Percentiles rank a stretch among this genome's conserved stretches.
These are phyloP conservation scores for Eristalis intricaria DNA, from an alignment of 2,888 invertebrate species.

Conservation along the genomic window DNA sequence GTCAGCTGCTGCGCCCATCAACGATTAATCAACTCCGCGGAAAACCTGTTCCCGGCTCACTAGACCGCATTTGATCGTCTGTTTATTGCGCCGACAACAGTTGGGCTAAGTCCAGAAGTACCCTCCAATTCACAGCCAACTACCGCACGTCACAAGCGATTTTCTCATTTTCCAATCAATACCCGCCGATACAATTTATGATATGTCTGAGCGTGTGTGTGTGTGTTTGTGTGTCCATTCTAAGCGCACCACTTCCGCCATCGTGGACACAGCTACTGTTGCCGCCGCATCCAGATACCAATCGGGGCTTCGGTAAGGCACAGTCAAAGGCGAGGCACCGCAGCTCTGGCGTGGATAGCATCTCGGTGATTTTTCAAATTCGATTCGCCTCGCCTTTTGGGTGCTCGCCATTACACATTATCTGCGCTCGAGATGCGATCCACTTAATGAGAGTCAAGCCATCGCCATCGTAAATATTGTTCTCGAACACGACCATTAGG, in stretches of 20 bases:
- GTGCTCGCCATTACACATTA: slow-evolving; percentile 55
- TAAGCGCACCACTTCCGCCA: slow-evolving; percentile 53
- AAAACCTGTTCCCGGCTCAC: not conserved
- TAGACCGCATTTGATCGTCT: not conserved
- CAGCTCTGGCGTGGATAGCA: slow-evolving; percentile 13
- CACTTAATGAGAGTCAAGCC: slow-evolving; percentile 48
- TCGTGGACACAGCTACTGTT: slow-evolving; percentile 17
- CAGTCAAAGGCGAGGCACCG: not conserved
- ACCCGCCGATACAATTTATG: slow-evolving; percentile 58
- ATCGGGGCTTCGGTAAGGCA: slow-evolving; percentile 63
- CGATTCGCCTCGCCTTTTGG: slow-evolving; percentile 66
- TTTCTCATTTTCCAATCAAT: slow-evolving; percentile 70
- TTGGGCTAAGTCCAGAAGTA: slow-evolving; percentile 9
- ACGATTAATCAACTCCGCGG: not conserved
- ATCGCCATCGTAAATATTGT: slow-evolving; percentile 56
- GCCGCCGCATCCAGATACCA: slow-evolving; percentile 37
- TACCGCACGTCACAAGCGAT: slow-evolving; percentile 60
- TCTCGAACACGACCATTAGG: slow-evolving; percentile 37
- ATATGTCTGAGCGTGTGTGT: slow-evolving; percentile 1
- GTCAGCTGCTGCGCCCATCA: not conserved
- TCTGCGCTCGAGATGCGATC: slow-evolving; percentile 53
- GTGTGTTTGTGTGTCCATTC: slow-evolving; percentile 43
- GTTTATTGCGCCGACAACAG: not conserved
- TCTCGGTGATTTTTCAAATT: slow-evolving; percentile 64
- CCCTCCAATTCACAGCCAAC: slow-evolving; percentile 56